These are phyloP conservation scores for Labeo catla DNA, from an alignment of 2,113 vertebrate genomes.

Conservation along the genomic window DNA sequence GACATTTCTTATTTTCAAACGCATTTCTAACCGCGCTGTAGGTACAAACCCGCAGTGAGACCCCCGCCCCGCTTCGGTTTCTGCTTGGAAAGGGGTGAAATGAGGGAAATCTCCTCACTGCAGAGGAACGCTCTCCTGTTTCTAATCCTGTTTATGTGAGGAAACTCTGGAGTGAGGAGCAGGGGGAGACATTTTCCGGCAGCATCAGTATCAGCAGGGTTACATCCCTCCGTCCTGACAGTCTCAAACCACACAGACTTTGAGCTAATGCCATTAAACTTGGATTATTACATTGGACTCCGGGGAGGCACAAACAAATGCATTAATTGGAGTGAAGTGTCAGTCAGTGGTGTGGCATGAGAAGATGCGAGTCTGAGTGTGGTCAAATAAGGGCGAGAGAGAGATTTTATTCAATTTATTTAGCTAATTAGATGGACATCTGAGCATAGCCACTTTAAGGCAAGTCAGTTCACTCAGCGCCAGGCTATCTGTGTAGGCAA, in stretches of 20 bases:
- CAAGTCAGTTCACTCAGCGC: neutral
- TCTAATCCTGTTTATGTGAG: slow-evolving; percentile 45
- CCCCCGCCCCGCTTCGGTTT: neutral
- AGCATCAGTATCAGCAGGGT: slow-evolving; percentile 15
- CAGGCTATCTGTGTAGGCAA: neutral
- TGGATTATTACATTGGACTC: slow-evolving; percentile 27
- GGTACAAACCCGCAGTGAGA: slow-evolving; percentile 12
- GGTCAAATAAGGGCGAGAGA: neutral
- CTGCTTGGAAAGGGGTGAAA: neutral
- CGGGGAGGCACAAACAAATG: slow-evolving; percentile 26
- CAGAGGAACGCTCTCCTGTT: slow-evolving; percentile 20
- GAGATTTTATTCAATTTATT: neutral
- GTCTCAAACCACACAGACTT: slow-evolving; percentile 27
- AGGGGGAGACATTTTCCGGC: slow-evolving; percentile 4
- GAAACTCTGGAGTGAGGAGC: slow-evolving; percentile 26
- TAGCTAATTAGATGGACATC: neutral
- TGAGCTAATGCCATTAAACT: slow-evolving; percentile 29
- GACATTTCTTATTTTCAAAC: neutral
- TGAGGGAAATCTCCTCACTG: slow-evolving; percentile 50
- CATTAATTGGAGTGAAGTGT: slow-evolving; percentile 19
- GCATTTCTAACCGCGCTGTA: neutral
- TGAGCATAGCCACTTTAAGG: neutral
- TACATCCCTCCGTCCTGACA: neutral
- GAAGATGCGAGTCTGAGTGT: neutral
- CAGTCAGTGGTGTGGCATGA: slow-evolving; percentile 18